These are phyloP conservation scores for Syrphus vitripennis DNA, from an alignment of 2,888 invertebrate species.

Conservation along the genomic window DNA sequence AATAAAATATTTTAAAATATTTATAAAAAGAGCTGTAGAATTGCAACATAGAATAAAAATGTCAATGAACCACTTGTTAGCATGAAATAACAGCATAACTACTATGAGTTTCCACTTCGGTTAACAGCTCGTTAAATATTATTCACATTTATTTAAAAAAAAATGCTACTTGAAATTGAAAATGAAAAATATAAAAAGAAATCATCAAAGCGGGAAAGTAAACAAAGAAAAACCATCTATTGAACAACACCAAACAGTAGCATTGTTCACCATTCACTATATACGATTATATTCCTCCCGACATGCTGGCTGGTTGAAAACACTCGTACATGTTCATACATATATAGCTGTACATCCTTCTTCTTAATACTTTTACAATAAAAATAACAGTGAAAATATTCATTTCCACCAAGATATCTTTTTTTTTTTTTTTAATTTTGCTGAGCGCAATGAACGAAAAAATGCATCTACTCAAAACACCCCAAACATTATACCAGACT, in stretches of 20 bases:
- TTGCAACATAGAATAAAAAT: no score
- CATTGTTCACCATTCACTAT: slow-evolving; percentile 24
- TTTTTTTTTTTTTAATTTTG: not conserved
- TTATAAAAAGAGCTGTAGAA: no score
- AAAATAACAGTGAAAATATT: slow-evolving; percentile 13
- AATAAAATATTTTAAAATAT: no score
- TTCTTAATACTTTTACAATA: not conserved
- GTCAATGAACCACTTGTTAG: slow-evolving; percentile 65
- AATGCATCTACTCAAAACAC: slow-evolving; percentile 32
- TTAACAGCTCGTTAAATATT: slow-evolving; percentile 66
- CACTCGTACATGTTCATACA: no score
- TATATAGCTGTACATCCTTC: not conserved
- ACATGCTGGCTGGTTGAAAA: not conserved
- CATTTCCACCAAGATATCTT: not conserved
- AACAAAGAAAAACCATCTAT: slow-evolving; percentile 34
- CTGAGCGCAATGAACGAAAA: slow-evolving; percentile 19
- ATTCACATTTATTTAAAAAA: slow-evolving; percentile 29
- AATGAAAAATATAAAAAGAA: slow-evolving; percentile 19
- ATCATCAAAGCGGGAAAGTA: slow-evolving; percentile 30
- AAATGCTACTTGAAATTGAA: not conserved
- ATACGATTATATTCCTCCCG: not conserved
- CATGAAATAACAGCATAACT: slow-evolving; percentile 14
- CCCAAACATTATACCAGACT: not conserved
- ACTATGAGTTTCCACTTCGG: slow-evolving; percentile 60
- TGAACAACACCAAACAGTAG: slow-evolving; percentile 47